Evolutionary conservation across 2,113 vertebrate genomes (phyloP).

Genomic region (Arothron firmamentum): DNA sequence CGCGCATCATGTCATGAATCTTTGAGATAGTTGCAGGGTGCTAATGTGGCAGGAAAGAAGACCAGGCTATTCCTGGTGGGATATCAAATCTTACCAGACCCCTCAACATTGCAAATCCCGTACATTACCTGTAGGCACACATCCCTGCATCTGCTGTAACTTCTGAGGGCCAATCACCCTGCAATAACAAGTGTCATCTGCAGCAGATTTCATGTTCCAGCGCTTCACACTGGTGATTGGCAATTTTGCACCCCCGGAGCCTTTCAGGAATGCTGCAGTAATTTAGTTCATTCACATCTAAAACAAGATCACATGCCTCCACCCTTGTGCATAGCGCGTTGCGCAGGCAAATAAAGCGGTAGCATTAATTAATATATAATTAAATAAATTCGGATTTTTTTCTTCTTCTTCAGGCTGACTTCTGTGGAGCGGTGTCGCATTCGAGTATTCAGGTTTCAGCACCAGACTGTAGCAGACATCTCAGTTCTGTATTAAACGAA

Average conservation of each 20-base stretch:
- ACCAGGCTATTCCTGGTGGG: neutral
- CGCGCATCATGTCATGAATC: constrained; percentile 49
- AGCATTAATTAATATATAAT: constrained; percentile 53
- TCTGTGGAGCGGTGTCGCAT: constrained; percentile 42
- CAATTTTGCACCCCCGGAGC: constrained; percentile 35
- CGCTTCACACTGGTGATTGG: constrained; percentile 10
- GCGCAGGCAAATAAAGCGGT: constrained; percentile 39
- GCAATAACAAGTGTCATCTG: constrained; percentile 11
- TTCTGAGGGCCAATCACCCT: constrained; percentile 1
- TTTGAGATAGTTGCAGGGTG: constrained; percentile 36
- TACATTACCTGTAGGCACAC: constrained; percentile 10
- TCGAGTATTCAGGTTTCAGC: constrained; percentile 3
- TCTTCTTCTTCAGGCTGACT: constrained; percentile 18
- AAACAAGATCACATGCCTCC: constrained; percentile 30
- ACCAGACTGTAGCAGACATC: no score
- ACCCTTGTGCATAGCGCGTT: constrained; percentile 49
- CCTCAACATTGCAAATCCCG: no score
- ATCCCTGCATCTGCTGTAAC: constrained; percentile 9
- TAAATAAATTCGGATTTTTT: neutral
- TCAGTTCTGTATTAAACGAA: neutral
- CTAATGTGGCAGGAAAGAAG: constrained; percentile 7
- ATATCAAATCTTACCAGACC: neutral
- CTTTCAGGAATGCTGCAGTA: constrained; percentile 34
- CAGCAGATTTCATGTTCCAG: constrained; percentile 19
- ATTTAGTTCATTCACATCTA: constrained; percentile 28